Conservation (phyloP, 1,140 invertebrate genomes). For the Monomorium pharaonis region DNA sequence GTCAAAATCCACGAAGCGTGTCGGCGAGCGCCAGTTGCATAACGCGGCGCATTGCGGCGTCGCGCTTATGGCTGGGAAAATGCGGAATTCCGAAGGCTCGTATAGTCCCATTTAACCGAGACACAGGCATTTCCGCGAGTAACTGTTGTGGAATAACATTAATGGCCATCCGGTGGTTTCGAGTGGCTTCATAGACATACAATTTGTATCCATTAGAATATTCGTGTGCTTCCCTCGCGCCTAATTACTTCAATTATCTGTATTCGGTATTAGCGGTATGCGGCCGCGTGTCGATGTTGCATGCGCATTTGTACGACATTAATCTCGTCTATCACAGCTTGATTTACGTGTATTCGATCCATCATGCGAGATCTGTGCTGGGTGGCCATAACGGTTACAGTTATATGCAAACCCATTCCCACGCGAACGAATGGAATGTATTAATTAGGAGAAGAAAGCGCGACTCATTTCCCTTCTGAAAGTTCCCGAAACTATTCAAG, state of each 20-base stretch:
- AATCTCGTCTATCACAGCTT: slow-evolving; percentile 5
- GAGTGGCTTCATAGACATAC: not conserved
- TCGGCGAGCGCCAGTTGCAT: slow-evolving; percentile 68
- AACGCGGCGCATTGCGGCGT: slow-evolving; percentile 63
- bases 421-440: slow-evolving; percentile 15
- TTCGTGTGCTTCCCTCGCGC: not conserved
- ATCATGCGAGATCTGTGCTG: not conserved
- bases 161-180: not conserved
- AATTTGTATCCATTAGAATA: slow-evolving; percentile 11
- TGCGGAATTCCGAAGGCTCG: slow-evolving; percentile 61
- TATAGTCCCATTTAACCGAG: slow-evolving; percentile 36
- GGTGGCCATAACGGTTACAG: slow-evolving; percentile 19
- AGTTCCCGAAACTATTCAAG: not conserved
- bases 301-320: slow-evolving; percentile 31
- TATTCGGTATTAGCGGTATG: not conserved
- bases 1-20: slow-evolving; percentile 75
- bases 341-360: slow-evolving; percentile 17
- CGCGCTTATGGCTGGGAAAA: slow-evolving; percentile 72
- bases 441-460: slow-evolving; percentile 35
- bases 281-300: not conserved
- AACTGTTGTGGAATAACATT: slow-evolving; percentile 31
- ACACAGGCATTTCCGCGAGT: slow-evolving; percentile 58
- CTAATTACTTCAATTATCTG: slow-evolving; percentile 42
- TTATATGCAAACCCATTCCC: slow-evolving; percentile 41
- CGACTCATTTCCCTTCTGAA: not conserved